Evolutionary conservation across 2,797 vertebrate species (phyloP), one percentile per base, ranked within the genome.

Genomic region (Ara ararauna): DNA sequence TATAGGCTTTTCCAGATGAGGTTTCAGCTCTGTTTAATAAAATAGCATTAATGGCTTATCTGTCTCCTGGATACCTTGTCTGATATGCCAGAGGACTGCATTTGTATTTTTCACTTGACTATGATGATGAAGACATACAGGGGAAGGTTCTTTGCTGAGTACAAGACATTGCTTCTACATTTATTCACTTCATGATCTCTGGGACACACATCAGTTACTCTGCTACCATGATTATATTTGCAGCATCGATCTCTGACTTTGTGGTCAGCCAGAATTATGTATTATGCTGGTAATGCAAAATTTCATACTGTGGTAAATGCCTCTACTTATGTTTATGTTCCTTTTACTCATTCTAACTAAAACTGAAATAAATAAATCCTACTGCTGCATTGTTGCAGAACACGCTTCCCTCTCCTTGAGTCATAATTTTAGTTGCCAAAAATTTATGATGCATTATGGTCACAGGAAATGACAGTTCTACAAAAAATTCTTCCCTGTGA

Each of bases 11-110:
- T 93, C 72, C 90, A 73, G 79, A 58, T 70, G 75, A 68, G 27
- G 24, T 22, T 15, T 82, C 75, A 76, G 85, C 45, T 34, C 20
- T 26, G 20, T 87, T 73, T 76, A 70, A 85, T 91, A 42, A 76
- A 68, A 62, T n/a, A 61, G n/a, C 64, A 79, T 90, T 88, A 76
- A 79, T 56, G 89, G 47, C 79, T 91, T 87, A 76, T 83, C 72
- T 89, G 62, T 38, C 77, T 67, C 40, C 81, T 34, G 58, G 7
- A 56, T 56, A 24, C 51, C 36, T 62, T 0, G 0, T 17, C 40
- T 44, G 45, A 27, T 26, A 13, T 79, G 58, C 45, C 71, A 51
- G 64, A 44, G 27, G 64, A 65, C n/a, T 61, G 48, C 15, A 13
- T 32, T 82, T 76, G n/a, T 47, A 27, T 11, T 86, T 54, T 78